These are phyloP conservation scores for Iselma pallidipennis DNA, from an alignment of 2,888 invertebrate genomes.

Conservation along the genomic window DNA sequence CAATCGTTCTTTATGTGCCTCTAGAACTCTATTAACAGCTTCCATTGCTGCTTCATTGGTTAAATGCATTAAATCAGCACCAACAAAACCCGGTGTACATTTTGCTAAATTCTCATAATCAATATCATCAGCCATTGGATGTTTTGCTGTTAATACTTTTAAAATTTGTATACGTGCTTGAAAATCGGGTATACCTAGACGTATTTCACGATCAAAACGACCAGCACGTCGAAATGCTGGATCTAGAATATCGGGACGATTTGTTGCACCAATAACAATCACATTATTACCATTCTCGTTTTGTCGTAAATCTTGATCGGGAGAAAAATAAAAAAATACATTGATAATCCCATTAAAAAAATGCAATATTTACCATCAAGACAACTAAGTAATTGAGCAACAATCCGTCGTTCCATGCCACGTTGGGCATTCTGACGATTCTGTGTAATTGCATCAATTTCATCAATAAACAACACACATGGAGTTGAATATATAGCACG, in stretches of 20 bases:
- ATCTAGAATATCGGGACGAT: conserved; percentile 89
- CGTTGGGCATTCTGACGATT: conserved; percentile 87
- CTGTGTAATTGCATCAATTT: conserved; percentile 95
- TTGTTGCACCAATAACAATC: conserved; percentile 94
- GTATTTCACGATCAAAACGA: conserved; percentile 92
- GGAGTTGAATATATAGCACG: conserved; percentile 75
- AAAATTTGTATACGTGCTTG: conserved; percentile 81
- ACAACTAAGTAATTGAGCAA: conserved; percentile 87
- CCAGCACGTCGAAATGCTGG: conserved; percentile 90
- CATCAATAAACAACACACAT: conserved; percentile 91
- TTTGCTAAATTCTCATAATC: conserved; percentile 76
- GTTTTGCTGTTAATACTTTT: conserved; percentile 64
- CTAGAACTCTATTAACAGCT: conserved; percentile 72
- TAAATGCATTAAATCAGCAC: conserved; percentile 87
- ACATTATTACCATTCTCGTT: conserved; percentile 65
- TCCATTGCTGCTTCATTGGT: conserved; percentile 86
- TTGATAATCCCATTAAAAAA: too few species aligned
- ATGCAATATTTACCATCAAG: conserved; percentile 82
- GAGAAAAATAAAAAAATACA: neutral
- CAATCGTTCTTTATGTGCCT: conserved; percentile 47
- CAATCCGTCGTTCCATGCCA: conserved; percentile 96
- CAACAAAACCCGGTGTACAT: conserved; percentile 94
- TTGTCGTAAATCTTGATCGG: conserved; percentile 55
- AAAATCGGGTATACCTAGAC: conserved; percentile 90
- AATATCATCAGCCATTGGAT: conserved; percentile 72